These are phyloP conservation scores for Furcifer pardalis DNA, from an alignment of 2,797 vertebrate species.

Conservation along the genomic window DNA sequence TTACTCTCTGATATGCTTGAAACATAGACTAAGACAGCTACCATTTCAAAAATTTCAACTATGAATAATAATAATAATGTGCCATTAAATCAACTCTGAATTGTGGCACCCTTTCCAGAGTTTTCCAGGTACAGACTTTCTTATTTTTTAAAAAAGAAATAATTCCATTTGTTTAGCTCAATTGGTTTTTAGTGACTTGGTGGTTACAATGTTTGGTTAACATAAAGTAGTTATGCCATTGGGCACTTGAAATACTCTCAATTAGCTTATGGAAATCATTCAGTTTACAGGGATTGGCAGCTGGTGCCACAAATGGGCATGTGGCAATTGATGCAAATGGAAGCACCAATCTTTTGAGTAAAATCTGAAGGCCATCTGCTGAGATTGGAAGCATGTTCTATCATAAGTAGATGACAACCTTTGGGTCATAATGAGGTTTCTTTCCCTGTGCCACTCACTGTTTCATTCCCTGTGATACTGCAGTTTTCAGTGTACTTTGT, in stretches of 20 bases:
- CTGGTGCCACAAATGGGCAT: not conserved
- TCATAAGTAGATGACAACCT: too few relatives aligned
- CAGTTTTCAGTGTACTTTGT: not conserved
- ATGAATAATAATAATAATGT: too few relatives aligned
- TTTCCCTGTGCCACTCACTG: not conserved
- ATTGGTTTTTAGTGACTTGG: not conserved
- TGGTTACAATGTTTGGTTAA: not conserved
- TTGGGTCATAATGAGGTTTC: not conserved
- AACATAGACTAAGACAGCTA: too few relatives aligned
- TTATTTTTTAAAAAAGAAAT: too few relatives aligned
- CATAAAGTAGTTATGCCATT: not conserved
- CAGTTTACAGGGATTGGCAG: not conserved
- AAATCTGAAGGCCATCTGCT: not conserved
- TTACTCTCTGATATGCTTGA: too few relatives aligned
- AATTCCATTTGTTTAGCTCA: not conserved
- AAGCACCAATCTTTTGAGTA: not conserved
- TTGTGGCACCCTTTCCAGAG: too few relatives aligned
- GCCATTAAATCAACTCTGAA: too few relatives aligned
- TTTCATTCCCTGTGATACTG: not conserved
- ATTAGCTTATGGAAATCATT: constrained; percentile 17
- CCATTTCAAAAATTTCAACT: too few relatives aligned
- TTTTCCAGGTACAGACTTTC: too few relatives aligned
- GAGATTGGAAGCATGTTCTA: not conserved
- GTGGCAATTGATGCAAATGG: not conserved
- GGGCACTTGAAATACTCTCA: not conserved